Percentiles rank a stretch among this genome's conserved stretches.
Conservation (phyloP, 92 coral and sea anemone species). For the Palythoa grandis region DNA sequence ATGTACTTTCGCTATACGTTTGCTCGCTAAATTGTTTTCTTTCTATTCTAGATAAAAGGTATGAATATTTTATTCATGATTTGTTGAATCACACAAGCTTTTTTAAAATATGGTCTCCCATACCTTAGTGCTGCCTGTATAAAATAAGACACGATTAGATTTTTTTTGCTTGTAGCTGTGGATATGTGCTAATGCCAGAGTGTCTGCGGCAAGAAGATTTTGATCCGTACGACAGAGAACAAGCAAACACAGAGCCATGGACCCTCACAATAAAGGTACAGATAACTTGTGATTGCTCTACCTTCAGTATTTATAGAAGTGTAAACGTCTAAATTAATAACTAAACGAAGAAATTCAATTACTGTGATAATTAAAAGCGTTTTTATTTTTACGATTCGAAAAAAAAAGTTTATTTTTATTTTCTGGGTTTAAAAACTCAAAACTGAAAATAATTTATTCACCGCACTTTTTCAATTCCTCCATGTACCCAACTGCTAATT, state of each 20-base stretch:
- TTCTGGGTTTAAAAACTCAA: background rate
- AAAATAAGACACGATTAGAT: background rate
- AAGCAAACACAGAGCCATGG: constrained; percentile 83
- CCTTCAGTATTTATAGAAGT: background rate
- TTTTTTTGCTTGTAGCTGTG: constrained; percentile 63
- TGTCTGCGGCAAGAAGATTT: constrained; percentile 76
- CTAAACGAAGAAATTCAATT: no score
- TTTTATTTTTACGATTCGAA: no score
- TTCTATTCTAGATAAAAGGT: no score
- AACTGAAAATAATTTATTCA: background rate
- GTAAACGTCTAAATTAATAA: background rate
- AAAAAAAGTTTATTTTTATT: no score
- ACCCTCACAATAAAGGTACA: constrained; percentile 90
- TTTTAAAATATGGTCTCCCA: no score
- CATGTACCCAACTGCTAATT: background rate
- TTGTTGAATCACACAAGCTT: no score
- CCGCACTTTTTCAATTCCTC: no score
- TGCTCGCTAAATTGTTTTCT: no score
- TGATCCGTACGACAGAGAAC: constrained; percentile 76
- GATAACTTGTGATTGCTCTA: background rate
- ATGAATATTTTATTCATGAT: no score
- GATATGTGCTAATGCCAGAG: constrained; percentile 92
- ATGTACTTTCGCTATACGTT: no score
- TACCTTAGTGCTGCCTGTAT: no score
- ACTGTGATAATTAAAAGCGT: no score